These are phyloP conservation scores for Bombus breviceps DNA, from an alignment of 1,140 invertebrate species.

Conservation along the genomic window DNA sequence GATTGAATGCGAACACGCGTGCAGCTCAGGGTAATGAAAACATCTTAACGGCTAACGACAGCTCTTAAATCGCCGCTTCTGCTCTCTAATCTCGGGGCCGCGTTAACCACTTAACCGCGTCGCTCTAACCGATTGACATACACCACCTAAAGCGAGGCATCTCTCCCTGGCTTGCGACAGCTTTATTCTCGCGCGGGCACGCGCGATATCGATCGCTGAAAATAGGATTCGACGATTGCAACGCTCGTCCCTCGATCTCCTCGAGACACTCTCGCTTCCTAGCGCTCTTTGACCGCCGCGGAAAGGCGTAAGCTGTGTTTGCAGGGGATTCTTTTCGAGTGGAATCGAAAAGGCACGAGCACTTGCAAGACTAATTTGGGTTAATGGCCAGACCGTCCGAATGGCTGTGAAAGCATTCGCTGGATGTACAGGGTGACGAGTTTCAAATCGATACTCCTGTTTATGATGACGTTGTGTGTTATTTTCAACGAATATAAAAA, in stretches of 20 bases:
- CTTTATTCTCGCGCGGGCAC: constrained; percentile 22
- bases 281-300: neutral
- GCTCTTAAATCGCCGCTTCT: constrained; percentile 73
- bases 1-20: constrained; percentile 69
- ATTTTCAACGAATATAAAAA: neutral
- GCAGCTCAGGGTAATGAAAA: constrained; percentile 65
- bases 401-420: neutral
- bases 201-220: constrained; percentile 48
- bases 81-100: constrained; percentile 74
- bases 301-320: constrained; percentile 10
- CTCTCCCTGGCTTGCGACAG: constrained; percentile 38
- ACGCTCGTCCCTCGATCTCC: neutral
- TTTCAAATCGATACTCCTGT: neutral
- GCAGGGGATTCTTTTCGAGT: constrained; percentile 15
- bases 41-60: constrained; percentile 70
- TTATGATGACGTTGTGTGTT: neutral
- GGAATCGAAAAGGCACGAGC: constrained; percentile 27
- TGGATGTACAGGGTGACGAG: constrained; percentile 14
- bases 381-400: constrained; percentile 29
- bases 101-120: constrained; percentile 74
- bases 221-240: constrained; percentile 27
- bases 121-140: constrained; percentile 70
- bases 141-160: constrained; percentile 33
- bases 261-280: neutral
- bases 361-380: constrained; percentile 41